Conservation (phyloP, 2,888 invertebrate species). For the Pristionchus arcanus region DNA sequence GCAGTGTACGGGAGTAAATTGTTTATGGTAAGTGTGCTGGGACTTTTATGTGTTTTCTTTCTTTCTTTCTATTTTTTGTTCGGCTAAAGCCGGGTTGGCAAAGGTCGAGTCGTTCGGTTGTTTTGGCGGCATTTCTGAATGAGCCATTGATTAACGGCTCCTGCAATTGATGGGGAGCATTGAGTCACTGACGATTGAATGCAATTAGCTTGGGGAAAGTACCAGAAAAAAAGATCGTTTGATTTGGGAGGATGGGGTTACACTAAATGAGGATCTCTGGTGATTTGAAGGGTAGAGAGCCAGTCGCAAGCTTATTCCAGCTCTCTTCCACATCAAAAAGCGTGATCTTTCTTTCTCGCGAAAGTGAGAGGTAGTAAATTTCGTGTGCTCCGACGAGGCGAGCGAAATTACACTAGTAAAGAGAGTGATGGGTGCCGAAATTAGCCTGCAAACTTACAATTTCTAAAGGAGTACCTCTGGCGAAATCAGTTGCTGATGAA, state of each 20-base stretch:
- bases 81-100: neutral
- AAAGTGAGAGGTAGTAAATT: conserved; percentile 24
- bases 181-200: neutral
- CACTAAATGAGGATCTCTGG: neutral
- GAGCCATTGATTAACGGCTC: neutral
- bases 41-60: too few species aligned
- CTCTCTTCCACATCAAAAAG: conserved; percentile 13
- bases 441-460: neutral
- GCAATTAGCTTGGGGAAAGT: neutral
- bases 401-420: conserved; percentile 9
- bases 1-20: neutral
- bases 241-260: neutral
- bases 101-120: neutral
- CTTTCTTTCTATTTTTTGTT: neutral
- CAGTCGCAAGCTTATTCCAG: neutral
- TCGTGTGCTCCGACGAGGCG: neutral
- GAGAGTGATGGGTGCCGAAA: neutral
- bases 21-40: neutral
- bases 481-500: too few species aligned
- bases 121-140: conserved; percentile 21
- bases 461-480: neutral
- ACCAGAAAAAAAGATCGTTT: neutral
- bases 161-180: neutral
- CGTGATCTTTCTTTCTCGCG: conserved; percentile 19
- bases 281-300: neutral